Evolutionary conservation across 1,140 invertebrate genomes (phyloP), one percentile per base, ranked within the genome.

Genomic region (Branchinecta lindahli): DNA sequence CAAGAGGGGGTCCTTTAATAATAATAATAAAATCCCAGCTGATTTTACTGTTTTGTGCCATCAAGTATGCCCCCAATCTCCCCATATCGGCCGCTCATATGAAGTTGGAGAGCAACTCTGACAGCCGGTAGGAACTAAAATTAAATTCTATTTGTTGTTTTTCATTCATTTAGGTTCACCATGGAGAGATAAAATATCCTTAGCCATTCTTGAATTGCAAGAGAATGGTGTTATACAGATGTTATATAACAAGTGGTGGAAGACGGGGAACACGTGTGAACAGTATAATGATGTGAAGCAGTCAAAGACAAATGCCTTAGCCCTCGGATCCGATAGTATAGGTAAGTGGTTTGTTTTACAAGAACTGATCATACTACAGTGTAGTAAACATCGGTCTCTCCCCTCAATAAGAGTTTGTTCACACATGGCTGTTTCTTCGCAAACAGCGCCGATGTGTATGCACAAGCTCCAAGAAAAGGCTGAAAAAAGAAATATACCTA

Each of bases 231-330:
- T 88, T 68, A 95, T 96, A 75, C 93, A 96, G 83, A 91, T 94
- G 77, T 79, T 93, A 52, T 96, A 96, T 77, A 92, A 93, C 78
- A 96, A 94, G 45, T 97, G 94, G 94, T 97, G 94, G 94, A 94
- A 96, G 79, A 92, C 91, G 0, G 92, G 90, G 0, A 91, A 94
- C 74, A 89, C 92, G 4, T 96, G 94, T 77, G 91, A 88, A 73
- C 81, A 90, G 70, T 90, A 93, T 74, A 91, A 96, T 70, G 92
- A 91, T 77, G 88, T 85, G 75, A 95, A 92, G 75, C 92, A 95
- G 76, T 90, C 88, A 44, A 94, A 94, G 77, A 94, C 94, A 0
- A 94, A 90, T 76, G 12, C 44, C 44, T 44, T 7, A 12, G 89
- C 93, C 7, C 82, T 97, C 0, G 94, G 88, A 9, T 88, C 96